These are phyloP conservation scores for Daphoenositta chrysoptera DNA, from an alignment of 2,113 vertebrate genomes.

Conservation along the genomic window DNA sequence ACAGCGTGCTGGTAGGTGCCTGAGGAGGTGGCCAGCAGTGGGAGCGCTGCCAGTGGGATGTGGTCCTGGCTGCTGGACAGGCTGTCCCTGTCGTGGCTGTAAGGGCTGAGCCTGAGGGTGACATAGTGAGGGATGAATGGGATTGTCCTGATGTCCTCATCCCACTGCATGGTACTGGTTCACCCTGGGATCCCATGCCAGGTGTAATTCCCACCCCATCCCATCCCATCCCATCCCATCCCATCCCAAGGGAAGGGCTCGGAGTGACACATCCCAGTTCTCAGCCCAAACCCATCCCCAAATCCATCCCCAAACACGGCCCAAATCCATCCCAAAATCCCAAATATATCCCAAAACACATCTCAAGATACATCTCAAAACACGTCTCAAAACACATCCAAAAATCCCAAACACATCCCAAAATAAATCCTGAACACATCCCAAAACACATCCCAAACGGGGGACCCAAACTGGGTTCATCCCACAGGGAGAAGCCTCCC, in stretches of 20 bases:
- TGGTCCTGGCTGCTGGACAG: conserved; percentile 78
- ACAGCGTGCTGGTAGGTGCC: conserved; percentile 69
- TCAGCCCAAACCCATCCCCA: no score
- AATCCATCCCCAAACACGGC: not conserved
- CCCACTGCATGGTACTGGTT: rapidly evolving
- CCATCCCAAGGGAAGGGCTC: no score
- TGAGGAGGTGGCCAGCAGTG: conserved; percentile 73
- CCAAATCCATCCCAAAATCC: not conserved
- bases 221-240: not conserved
- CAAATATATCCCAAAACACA: not conserved
- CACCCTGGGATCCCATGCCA: rapidly evolving
- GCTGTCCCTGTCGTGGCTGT: conserved; percentile 74
- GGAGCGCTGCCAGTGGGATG: conserved; percentile 73
- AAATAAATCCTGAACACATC: not conserved
- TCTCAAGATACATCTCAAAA: not conserved
- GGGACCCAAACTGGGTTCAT: no score
- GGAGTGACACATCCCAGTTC: no score
- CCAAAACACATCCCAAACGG: not conserved
- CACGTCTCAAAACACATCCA: not conserved
- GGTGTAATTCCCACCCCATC: not conserved
- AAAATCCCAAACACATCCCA: not conserved
- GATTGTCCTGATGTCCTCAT: not conserved
- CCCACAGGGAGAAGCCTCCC: no score
- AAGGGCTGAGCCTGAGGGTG: conserved; percentile 71
- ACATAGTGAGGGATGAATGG: rapidly evolving